A percentile compares a stretch with the other conserved stretches of the same genome.
Evolutionary conservation across 2,888 invertebrate species (phyloP).

Genomic region (Napeogenes sylphis): DNA sequence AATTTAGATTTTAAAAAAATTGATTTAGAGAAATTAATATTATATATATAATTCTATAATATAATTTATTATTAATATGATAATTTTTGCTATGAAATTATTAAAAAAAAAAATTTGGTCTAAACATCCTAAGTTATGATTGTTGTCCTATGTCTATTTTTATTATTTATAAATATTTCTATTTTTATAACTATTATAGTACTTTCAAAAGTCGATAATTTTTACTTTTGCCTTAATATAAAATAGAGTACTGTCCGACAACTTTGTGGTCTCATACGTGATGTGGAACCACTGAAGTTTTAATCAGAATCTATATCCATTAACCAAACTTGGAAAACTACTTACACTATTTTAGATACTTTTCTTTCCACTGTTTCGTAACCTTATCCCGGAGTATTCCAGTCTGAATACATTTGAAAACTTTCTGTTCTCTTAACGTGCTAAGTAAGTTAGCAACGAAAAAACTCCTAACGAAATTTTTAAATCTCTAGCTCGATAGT

Average conservation of each 20-base stretch:
- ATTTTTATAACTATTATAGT: not conserved
- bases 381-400: conserved; percentile 17
- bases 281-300: conserved; percentile 29
- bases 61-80: too few relatives aligned
- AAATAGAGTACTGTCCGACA: conserved; percentile 14
- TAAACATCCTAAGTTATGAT: too few relatives aligned
- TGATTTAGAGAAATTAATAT: too few relatives aligned
- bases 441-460: not conserved
- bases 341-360: conserved; percentile 23
- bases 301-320: conserved; percentile 31
- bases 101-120: too few relatives aligned
- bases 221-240: not conserved
- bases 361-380: conserved; percentile 23
- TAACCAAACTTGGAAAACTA: conserved; percentile 29
- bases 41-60: too few relatives aligned
- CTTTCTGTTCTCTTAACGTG: not conserved
- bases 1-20: too few relatives aligned
- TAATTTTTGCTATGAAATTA: too few relatives aligned
- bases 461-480: too few relatives aligned
- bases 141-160: too few relatives aligned
- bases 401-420: conserved; percentile 5
- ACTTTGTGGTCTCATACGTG: conserved; percentile 22
- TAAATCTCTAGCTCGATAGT: too few relatives aligned
- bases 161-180: too few relatives aligned
- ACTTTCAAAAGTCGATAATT: not conserved